phyloP scores from a whole-genome alignment of 2,113 vertebrate species.

The Orthonyx spaldingii region DNA sequence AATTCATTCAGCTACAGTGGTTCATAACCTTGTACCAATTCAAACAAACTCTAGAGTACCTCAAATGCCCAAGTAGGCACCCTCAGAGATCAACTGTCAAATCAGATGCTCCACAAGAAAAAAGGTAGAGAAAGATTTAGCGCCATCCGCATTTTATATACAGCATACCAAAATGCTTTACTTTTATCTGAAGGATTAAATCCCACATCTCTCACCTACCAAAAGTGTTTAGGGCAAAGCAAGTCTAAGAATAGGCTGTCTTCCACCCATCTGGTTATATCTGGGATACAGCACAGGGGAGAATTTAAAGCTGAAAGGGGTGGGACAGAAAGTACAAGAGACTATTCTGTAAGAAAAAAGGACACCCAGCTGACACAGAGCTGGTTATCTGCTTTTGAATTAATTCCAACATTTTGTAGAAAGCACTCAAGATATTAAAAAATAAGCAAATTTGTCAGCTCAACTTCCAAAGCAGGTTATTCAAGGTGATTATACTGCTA shows the following conservation, averaged over 20 bases:
- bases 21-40: background rate
- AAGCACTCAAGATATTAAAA: background rate
- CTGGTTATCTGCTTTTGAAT: background rate
- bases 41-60: background rate
- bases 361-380: background rate
- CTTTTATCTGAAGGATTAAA: background rate
- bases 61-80: background rate
- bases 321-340: background rate
- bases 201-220: background rate
- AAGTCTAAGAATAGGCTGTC: background rate
- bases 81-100: background rate
- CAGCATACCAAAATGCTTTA: background rate
- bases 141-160: background rate
- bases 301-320: background rate
- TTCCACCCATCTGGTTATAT: background rate
- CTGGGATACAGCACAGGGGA: background rate
- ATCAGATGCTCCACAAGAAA: background rate
- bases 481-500: background rate
- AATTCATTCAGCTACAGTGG: background rate
- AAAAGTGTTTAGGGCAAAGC: background rate
- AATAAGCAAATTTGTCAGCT: background rate
- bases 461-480: constrained; percentile 5
- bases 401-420: background rate
- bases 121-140: background rate
- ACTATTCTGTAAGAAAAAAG: background rate